phyloP scores from a whole-genome alignment of 2,113 vertebrate species.

The Leptosomus discolor region DNA sequence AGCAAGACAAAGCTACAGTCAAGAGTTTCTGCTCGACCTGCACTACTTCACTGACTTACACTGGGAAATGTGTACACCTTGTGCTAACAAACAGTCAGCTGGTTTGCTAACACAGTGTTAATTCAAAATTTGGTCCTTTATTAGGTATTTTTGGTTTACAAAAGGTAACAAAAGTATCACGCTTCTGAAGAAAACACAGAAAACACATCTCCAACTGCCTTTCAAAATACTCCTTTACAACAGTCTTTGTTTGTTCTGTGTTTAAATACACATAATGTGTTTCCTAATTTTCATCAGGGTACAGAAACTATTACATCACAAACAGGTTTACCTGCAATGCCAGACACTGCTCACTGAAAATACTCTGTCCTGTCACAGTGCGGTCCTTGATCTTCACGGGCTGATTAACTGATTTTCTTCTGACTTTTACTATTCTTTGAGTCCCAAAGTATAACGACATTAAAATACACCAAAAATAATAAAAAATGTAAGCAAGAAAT shows the following conservation, averaged over 20 bases:
- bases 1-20: not conserved
- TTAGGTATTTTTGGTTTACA: slow-evolving; percentile 15
- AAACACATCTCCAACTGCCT: not conserved
- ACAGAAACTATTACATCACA: not conserved
- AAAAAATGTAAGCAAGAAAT: slow-evolving; percentile 87
- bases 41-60: not conserved
- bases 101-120: not conserved
- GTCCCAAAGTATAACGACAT: slow-evolving; percentile 82
- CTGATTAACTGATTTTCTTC: slow-evolving; percentile 83
- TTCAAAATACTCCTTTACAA: not conserved
- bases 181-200: not conserved
- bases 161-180: slow-evolving; percentile 5
- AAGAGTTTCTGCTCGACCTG: not conserved
- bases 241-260: not conserved
- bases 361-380: not conserved
- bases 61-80: not conserved
- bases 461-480: slow-evolving; percentile 84
- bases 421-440: slow-evolving; percentile 70
- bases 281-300: not conserved
- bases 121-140: slow-evolving; percentile 55
- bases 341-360: not conserved
- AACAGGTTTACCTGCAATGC: not conserved
- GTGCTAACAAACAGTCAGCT: not conserved
- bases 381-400: not conserved
- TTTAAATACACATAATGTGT: not conserved